A percentile compares a stretch with the other conserved stretches of the same genome.
phyloP scores from a whole-genome alignment of 2,113 vertebrate species.

The Oryzias woworae region DNA sequence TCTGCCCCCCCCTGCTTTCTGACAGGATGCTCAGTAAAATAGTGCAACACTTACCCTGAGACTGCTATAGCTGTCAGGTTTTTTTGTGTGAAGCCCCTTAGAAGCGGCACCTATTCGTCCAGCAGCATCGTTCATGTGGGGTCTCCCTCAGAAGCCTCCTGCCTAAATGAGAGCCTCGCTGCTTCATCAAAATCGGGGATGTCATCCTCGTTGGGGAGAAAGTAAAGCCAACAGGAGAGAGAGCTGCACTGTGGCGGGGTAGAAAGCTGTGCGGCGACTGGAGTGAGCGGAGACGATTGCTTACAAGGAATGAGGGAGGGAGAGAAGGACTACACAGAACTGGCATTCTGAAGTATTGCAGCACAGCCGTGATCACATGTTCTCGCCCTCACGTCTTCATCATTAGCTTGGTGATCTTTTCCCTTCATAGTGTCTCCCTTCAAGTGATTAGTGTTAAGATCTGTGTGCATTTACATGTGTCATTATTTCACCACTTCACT shows the following conservation, averaged over 20 bases:
- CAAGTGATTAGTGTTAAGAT: too few species aligned
- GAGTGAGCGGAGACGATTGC: conserved; percentile 48
- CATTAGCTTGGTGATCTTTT: conserved; percentile 45
- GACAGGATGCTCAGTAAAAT: conserved; percentile 26
- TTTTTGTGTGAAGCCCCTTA: conserved; percentile 83
- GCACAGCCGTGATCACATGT: conserved; percentile 62
- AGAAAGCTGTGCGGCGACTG: conserved; percentile 50
- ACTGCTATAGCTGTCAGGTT: conserved; percentile 78
- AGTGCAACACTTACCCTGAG: conserved; percentile 85
- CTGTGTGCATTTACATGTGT: too few species aligned
- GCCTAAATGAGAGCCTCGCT: conserved; percentile 84
- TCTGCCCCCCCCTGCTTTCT: conserved; percentile 1
- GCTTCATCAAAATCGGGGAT: conserved; percentile 91
- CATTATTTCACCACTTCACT: background rate
- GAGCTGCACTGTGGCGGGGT: conserved; percentile 45
- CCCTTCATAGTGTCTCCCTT: conserved; percentile 21
- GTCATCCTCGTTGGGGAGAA: conserved; percentile 90
- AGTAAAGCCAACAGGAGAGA: conserved; percentile 78
- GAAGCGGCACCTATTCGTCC: conserved; percentile 84
- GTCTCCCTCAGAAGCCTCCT: conserved; percentile 86
- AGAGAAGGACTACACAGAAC: conserved; percentile 44
- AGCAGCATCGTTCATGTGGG: conserved; percentile 84
- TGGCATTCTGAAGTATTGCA: conserved; percentile 71
- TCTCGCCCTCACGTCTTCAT: conserved; percentile 40
- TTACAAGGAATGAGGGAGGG: conserved; percentile 51